Evolutionary conservation across 2,113 vertebrate species (phyloP).

Genomic region (Gadus chalcogrammus): DNA sequence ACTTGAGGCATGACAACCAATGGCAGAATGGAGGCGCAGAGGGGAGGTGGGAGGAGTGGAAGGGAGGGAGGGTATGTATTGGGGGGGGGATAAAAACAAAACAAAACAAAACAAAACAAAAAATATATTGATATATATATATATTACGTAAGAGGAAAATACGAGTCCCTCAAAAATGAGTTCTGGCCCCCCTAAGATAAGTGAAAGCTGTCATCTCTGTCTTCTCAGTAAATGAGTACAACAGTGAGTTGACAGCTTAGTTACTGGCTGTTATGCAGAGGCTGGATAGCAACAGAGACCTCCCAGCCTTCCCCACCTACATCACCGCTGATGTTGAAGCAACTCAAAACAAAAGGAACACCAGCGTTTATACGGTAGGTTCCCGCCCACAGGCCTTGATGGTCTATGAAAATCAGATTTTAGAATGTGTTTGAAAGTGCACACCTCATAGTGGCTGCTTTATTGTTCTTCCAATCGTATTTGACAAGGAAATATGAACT

Average conservation of each 20-base stretch:
- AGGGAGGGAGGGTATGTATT: not conserved
- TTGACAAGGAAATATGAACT: no score
- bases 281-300: no score
- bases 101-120: not conserved
- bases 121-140: no score
- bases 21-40: constrained; percentile 8
- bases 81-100: not conserved
- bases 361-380: no score
- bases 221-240: constrained; percentile 57
- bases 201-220: constrained; percentile 46
- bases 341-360: no score
- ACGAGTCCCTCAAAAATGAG: constrained; percentile 46
- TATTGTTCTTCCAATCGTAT: no score
- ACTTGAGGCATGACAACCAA: constrained; percentile 42
- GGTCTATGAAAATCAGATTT: no score
- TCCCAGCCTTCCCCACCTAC: no score
- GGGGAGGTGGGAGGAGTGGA: not conserved
- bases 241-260: constrained; percentile 50
- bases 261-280: constrained; percentile 27
- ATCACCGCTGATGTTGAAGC: no score
- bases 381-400: no score
- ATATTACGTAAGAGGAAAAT: constrained; percentile 11
- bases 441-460: no score
- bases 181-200: constrained; percentile 38
- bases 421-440: no score